Evolutionary conservation across 2,888 invertebrate genomes (phyloP), one percentile per base, ranked within the genome.

Genomic region (Pachliopta kotzebuea): DNA sequence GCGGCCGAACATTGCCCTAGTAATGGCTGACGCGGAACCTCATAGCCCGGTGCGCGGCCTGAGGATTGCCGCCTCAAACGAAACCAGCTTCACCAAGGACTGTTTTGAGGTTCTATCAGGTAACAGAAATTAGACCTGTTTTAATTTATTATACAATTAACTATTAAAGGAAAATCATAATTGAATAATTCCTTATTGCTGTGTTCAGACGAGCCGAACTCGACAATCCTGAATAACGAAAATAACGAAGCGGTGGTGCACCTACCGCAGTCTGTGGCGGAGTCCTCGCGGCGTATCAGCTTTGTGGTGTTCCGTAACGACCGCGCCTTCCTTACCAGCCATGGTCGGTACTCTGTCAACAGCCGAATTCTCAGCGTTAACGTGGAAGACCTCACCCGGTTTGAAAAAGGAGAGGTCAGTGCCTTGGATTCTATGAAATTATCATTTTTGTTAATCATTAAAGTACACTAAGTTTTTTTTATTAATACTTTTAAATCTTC

Each of bases 351-450:
- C 49, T 56, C 67, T 31, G 88, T 92, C 57, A 89, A 88, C 73
- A 92, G 92, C 69, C 77, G 88, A 24, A 86, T 94, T 0, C 79
- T 94, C 4, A 93, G 90, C 71, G 78, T 91, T 69, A 90, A 88
- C 42, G 81, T 90, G 0, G 83, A 88, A 65, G 80, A 90, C 50
- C 65, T 87, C 29, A 86, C 83, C 0, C 65, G 76, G 2, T 91
- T 91, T 64, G 71, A 74, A 0, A 29, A 72, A 0, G 86, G 85
- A 56, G 90, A 91, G 83, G 90, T 90, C 52, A 75, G 76, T 59
- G 67, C 49, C 4, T 18, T 31, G 8, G 11, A 31, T 31, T 31
- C 31, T 31, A 9, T 31, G 31, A 9, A 11, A 31, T 14, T 14
- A 37, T 11, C 2, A 37, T 37, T 9, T 11, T 14, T 37, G 37